These are phyloP conservation scores for Myiozetetes cayanensis DNA, from an alignment of 2,113 vertebrate species.

Conservation along the genomic window DNA sequence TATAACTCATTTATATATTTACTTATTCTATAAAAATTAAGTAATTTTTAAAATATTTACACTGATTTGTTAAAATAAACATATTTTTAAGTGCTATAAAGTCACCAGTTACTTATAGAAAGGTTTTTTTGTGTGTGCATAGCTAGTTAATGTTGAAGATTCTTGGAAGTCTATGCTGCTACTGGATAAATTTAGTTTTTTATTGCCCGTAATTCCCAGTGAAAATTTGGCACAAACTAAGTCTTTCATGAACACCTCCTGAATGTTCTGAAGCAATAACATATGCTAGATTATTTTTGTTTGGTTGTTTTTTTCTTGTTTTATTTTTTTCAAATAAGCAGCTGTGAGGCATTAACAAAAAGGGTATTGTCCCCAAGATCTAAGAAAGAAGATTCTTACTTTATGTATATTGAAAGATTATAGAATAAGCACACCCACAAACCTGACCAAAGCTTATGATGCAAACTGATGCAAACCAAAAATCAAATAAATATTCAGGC, in stretches of 20 bases:
- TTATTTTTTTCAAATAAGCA: background rate
- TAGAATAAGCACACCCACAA: background rate
- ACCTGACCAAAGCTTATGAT: background rate
- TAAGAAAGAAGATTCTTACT: background rate
- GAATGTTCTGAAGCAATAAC: background rate
- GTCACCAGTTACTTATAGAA: background rate
- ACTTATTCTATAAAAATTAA: background rate
- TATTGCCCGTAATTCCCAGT: background rate
- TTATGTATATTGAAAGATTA: background rate
- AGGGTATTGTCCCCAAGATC: background rate
- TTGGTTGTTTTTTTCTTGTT: background rate
- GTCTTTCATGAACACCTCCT: background rate
- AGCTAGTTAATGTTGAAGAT: background rate
- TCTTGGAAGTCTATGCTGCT: background rate
- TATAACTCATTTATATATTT: background rate
- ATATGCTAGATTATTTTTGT: background rate
- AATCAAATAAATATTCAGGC: background rate
- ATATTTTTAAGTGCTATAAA: background rate
- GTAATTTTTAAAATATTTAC: background rate
- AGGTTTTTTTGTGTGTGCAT: accelerated
- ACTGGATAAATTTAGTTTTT: background rate
- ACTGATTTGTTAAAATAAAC: background rate
- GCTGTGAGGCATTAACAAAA: background rate
- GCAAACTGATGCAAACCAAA: background rate
- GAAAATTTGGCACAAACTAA: background rate